Conservation (phyloP, 37 sponge, comb jelly and placozoan genomes). For the Aplysina aerophoba region DNA sequence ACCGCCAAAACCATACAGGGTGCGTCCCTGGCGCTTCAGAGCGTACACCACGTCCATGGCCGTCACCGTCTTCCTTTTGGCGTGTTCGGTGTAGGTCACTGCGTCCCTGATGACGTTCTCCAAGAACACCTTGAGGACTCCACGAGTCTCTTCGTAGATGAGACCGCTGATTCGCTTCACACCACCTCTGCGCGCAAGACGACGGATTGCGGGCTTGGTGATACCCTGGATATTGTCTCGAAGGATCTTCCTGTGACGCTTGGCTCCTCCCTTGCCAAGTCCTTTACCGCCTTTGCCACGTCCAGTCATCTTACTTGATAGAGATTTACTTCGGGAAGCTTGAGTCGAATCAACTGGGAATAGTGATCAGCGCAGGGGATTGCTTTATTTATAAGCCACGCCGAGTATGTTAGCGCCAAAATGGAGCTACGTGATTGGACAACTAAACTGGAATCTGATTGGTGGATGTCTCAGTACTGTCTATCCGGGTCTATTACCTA, state of each 20-base stretch:
- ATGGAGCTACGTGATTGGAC: too few relatives aligned
- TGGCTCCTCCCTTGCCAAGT: constrained; percentile 98
- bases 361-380: too few relatives aligned
- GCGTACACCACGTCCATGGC: constrained; percentile 99
- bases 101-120: constrained; percentile 99
- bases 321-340: background rate
- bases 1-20: constrained; percentile 97
- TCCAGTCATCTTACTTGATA: constrained; percentile 81
- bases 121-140: constrained; percentile 96
- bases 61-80: constrained; percentile 99
- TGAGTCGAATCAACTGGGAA: too few relatives aligned
- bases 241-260: constrained; percentile 98
- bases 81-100: constrained; percentile 99
- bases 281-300: constrained; percentile 98
- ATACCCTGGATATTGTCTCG: constrained; percentile 99
- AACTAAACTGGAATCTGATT: too few relatives aligned
- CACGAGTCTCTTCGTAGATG: constrained; percentile 98
- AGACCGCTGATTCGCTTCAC: constrained; percentile 98
- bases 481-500: too few relatives aligned
- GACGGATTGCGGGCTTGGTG: constrained; percentile 97
- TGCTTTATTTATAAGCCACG: too few relatives aligned
- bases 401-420: too few relatives aligned
- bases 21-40: constrained; percentile 97
- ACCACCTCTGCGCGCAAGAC: constrained; percentile 96
- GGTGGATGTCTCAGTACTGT: too few relatives aligned